Evolutionary conservation across 2,888 invertebrate species (phyloP).

Genomic region (Unio pictorum): DNA sequence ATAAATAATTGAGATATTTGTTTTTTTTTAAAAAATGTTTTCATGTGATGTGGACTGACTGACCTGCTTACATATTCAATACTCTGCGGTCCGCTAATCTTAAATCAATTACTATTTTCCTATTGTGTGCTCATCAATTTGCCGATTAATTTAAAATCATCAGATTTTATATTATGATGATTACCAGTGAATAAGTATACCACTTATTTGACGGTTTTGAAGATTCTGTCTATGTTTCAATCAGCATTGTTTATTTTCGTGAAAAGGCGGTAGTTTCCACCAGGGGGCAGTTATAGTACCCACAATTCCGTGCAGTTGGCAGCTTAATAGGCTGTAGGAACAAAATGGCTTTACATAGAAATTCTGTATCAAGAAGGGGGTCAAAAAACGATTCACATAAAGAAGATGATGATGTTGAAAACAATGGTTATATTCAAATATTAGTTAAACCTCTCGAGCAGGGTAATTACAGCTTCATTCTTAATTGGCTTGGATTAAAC

Average conservation of each 20-base stretch:
- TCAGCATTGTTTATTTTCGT: conserved; percentile 40
- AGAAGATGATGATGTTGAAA: conserved; percentile 75
- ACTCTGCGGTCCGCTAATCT: neutral
- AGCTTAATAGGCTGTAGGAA: neutral
- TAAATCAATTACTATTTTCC: no score
- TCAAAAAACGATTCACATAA: conserved; percentile 61
- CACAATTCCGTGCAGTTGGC: conserved; percentile 8
- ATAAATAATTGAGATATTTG: no score
- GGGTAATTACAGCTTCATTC: conserved; percentile 58
- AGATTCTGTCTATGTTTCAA: no score
- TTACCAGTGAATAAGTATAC: no score
- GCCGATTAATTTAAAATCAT: no score
- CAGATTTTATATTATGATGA: no score
- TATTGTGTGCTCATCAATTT: no score
- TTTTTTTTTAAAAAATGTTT: no score
- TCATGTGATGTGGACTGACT: neutral
- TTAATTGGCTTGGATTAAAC: conserved; percentile 62
- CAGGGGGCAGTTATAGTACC: conserved; percentile 40
- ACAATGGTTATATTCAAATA: conserved; percentile 82
- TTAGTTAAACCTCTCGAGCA: conserved; percentile 66
- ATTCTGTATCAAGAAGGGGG: conserved; percentile 54
- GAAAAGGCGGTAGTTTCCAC: conserved; percentile 37
- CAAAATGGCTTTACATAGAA: conserved; percentile 61
- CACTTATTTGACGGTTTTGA: no score
- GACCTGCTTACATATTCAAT: conserved; percentile 1